These are phyloP conservation scores for Calycopis cecrops DNA, from an alignment of 1,140 invertebrate species.

Conservation along the genomic window DNA sequence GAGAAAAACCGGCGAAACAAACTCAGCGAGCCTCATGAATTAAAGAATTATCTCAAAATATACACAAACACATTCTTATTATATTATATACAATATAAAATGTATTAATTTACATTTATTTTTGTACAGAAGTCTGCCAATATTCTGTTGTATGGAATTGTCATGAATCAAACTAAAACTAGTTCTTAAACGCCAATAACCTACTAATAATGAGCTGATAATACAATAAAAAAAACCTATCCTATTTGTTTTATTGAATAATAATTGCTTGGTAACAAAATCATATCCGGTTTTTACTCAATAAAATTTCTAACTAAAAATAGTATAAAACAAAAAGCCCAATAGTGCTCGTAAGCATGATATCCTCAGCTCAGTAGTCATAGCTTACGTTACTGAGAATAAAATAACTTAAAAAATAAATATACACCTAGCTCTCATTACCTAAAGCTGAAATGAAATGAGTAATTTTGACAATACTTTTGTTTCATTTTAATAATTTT, in stretches of 20 bases:
- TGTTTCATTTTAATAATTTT: background rate
- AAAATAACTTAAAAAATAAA: constrained; percentile 61
- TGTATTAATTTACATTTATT: too few species aligned
- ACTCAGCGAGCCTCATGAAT: too few species aligned
- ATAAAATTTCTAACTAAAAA: constrained; percentile 67
- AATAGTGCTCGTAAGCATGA: constrained; percentile 44
- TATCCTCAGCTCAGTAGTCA: constrained; percentile 24
- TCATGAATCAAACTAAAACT: too few species aligned
- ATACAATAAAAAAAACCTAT: constrained; percentile 72
- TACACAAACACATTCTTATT: too few species aligned
- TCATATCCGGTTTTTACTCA: constrained; percentile 67
- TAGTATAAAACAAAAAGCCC: constrained; percentile 56
- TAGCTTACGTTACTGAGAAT: constrained; percentile 35
- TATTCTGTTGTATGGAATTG: too few species aligned
- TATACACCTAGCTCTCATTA: constrained; percentile 10
- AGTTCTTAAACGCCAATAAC: constrained; percentile 74
- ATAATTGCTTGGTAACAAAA: constrained; percentile 67
- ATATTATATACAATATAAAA: too few species aligned
- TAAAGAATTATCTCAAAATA: too few species aligned
- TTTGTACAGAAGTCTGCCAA: too few species aligned
- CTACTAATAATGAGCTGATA: constrained; percentile 73
- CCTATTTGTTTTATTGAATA: constrained; percentile 70
- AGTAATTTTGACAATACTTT: constrained; percentile 13
- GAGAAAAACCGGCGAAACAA: too few species aligned
- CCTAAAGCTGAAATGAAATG: constrained; percentile 7